A percentile compares a stretch with the other conserved stretches of the same genome.
phyloP scores from a whole-genome alignment of 2,888 invertebrate genomes.

The Rotaria socialis region DNA sequence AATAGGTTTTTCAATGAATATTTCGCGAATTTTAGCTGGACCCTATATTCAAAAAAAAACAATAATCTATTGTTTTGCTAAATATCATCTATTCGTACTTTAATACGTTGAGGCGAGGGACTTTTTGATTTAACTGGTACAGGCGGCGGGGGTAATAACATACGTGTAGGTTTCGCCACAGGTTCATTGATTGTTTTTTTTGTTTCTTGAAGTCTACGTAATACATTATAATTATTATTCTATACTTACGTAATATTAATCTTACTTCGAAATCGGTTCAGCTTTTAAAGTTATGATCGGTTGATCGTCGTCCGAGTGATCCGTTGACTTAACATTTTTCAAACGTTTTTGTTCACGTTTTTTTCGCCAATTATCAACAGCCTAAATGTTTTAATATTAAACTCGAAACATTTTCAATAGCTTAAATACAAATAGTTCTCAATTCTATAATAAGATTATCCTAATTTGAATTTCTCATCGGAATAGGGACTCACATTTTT shows the following conservation, averaged over 20 bases:
- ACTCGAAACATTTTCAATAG: too few relatives aligned
- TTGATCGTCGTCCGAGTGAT: not conserved
- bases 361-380: conserved; percentile 29
- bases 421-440: too few relatives aligned
- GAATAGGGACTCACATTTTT: not conserved
- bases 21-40: not conserved
- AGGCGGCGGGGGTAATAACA: not conserved
- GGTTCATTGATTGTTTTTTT: not conserved
- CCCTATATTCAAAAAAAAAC: not conserved
- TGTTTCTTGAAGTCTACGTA: not conserved
- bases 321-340: not conserved
- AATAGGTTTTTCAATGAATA: conserved; percentile 24
- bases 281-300: not conserved
- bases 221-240: not conserved
- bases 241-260: not conserved
- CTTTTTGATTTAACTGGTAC: not conserved
- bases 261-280: not conserved
- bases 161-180: not conserved
- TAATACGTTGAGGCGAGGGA: not conserved
- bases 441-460: too few relatives aligned
- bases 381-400: not conserved
- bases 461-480: too few relatives aligned
- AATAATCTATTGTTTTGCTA: not conserved
- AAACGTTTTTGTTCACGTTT: conserved; percentile 25
- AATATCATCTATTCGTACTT: not conserved